Percentiles rank a stretch among this genome's conserved stretches.
Evolutionary conservation across 92 coral and sea anemone species (phyloP).

Genomic region (Umimayanthus kanabou): DNA sequence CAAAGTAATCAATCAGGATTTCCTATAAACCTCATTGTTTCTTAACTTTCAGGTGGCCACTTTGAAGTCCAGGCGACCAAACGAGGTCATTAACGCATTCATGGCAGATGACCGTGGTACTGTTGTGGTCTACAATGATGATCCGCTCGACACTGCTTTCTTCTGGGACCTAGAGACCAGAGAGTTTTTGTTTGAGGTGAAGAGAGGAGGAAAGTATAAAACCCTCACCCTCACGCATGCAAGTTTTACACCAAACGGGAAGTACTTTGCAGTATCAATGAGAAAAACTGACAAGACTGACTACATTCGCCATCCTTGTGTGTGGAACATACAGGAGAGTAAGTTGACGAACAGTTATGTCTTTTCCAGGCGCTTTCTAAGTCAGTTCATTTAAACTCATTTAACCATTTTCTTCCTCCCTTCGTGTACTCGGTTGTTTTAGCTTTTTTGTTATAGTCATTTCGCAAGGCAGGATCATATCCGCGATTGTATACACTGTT

Average conservation of each 20-base stretch:
- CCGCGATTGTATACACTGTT: too few species aligned
- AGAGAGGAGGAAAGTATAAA: constrained; percentile 54
- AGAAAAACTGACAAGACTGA: constrained; percentile 55
- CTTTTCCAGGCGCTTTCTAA: neutral
- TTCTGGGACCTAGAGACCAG: constrained; percentile 75
- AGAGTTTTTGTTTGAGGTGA: constrained; percentile 60
- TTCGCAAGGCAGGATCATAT: too few species aligned
- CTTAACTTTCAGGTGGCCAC: constrained; percentile 42
- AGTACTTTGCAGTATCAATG: constrained; percentile 50
- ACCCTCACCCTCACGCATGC: constrained; percentile 59
- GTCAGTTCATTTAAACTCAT: neutral
- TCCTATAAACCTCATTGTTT: neutral
- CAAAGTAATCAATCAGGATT: too few species aligned
- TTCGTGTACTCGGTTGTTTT: too few species aligned
- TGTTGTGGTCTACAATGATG: constrained; percentile 58
- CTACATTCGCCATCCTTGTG: constrained; percentile 57
- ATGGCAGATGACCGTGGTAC: constrained; percentile 68
- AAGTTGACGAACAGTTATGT: constrained; percentile 28
- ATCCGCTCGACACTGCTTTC: constrained; percentile 52
- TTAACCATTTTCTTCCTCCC: neutral
- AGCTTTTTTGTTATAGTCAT: too few species aligned
- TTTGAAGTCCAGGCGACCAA: constrained; percentile 49
- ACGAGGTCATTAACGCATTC: constrained; percentile 56
- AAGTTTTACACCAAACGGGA: constrained; percentile 72
- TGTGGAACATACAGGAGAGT: constrained; percentile 73